These are phyloP conservation scores for Drosophila leontia DNA, from an alignment of 1,140 invertebrate species.

Conservation along the genomic window DNA sequence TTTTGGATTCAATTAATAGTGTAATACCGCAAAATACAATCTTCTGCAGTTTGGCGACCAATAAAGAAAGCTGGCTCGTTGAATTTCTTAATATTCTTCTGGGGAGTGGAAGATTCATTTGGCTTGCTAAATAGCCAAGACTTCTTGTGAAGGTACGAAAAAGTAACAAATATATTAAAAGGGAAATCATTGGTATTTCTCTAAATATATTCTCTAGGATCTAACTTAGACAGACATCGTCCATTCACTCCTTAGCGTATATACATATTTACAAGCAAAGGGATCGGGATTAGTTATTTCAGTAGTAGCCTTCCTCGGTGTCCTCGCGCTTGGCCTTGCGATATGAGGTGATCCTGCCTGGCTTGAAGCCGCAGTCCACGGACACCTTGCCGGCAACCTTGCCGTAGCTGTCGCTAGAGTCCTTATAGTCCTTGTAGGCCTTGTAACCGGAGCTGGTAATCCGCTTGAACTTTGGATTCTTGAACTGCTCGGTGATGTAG, in stretches of 20 bases:
- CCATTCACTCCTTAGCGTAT: conserved; percentile 19
- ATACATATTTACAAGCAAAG: conserved; percentile 32
- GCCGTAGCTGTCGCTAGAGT: conserved; percentile 46
- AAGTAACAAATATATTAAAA: not conserved
- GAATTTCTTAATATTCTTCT: not conserved
- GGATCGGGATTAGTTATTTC: not conserved
- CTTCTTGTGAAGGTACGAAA: too few relatives aligned
- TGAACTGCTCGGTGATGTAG: conserved; percentile 73
- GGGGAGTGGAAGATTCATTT: not conserved
- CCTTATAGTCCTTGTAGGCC: conserved; percentile 28
- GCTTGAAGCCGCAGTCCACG: conserved; percentile 78
- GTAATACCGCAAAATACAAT: not conserved
- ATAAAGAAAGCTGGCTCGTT: not conserved
- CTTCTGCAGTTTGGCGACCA: not conserved
- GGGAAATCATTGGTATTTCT: not conserved
- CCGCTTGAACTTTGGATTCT: conserved; percentile 76
- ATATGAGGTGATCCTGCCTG: conserved; percentile 69
- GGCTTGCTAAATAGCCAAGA: not conserved
- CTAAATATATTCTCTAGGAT: conserved; percentile 10
- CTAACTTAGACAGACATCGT: conserved; percentile 27
- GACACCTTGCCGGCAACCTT: conserved; percentile 62
- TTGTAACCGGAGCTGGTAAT: conserved; percentile 44
- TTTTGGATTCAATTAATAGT: not conserved
- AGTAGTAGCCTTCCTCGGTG: conserved; percentile 49
- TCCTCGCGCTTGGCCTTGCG: conserved; percentile 68